phyloP scores from a whole-genome alignment of 1,140 invertebrate species.

The Drosophila pseudoananassae region DNA sequence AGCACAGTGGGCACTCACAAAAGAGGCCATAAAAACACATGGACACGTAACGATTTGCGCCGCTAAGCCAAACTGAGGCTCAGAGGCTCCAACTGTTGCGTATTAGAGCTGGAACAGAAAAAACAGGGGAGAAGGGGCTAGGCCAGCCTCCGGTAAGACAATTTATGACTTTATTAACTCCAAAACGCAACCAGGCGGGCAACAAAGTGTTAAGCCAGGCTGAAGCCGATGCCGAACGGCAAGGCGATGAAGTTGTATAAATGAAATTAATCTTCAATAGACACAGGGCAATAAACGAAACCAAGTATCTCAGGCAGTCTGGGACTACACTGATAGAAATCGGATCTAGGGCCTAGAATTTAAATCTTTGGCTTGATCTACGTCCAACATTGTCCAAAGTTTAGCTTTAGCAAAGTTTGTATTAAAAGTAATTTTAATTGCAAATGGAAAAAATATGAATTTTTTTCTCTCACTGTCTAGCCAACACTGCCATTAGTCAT shows the following conservation, averaged over 20 bases:
- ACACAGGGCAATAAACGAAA: slow-evolving; percentile 79
- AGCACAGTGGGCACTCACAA: slow-evolving; percentile 57
- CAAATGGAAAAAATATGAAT: too few species aligned
- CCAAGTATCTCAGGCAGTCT: slow-evolving; percentile 44
- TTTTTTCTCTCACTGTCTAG: neutral
- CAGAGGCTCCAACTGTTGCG: slow-evolving; percentile 55
- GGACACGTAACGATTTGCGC: slow-evolving; percentile 75
- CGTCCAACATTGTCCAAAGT: neutral
- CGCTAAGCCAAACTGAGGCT: slow-evolving; percentile 18
- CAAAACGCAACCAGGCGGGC: slow-evolving; percentile 71
- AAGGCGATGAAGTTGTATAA: slow-evolving; percentile 81
- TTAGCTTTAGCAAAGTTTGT: too few species aligned
- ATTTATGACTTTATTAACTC: slow-evolving; percentile 83
- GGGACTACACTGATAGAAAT: neutral
- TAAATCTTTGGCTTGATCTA: neutral
- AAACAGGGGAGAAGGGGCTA: slow-evolving; percentile 37
- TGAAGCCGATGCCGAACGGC: slow-evolving; percentile 16
- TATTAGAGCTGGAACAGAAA: slow-evolving; percentile 62
- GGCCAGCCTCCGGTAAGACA: slow-evolving; percentile 68
- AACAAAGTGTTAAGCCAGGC: slow-evolving; percentile 75
- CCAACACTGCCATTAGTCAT: slow-evolving; percentile 71
- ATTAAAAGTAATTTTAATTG: too few species aligned
- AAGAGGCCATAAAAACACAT: slow-evolving; percentile 65
- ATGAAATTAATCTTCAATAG: slow-evolving; percentile 83
- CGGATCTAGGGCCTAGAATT: neutral